Evolutionary conservation across 2,797 vertebrate species (phyloP).

Genomic region (Helicolenus hilgendorfi): DNA sequence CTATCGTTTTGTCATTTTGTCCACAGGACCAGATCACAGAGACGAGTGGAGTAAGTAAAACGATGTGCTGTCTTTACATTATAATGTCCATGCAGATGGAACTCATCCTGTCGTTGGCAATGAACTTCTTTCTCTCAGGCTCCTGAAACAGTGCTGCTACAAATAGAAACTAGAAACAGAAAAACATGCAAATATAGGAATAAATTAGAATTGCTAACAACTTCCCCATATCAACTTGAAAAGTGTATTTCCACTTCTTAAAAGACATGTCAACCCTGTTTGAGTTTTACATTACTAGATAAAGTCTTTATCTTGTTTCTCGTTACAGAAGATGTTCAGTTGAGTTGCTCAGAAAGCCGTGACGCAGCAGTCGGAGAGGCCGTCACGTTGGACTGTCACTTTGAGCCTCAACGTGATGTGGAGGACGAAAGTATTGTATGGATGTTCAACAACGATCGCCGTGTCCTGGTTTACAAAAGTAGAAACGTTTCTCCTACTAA

Average conservation of each 20-base stretch:
- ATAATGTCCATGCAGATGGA: background rate
- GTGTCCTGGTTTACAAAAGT: background rate
- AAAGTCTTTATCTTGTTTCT: background rate
- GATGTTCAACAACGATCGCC: background rate
- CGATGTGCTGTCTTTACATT: background rate
- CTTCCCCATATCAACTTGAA: too few relatives aligned
- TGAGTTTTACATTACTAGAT: background rate
- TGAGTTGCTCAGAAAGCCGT: background rate
- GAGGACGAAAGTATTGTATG: background rate
- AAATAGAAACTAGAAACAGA: too few relatives aligned
- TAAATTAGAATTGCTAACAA: too few relatives aligned
- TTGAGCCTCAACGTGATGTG: background rate
- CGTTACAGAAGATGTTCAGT: background rate
- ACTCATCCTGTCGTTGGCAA: background rate
- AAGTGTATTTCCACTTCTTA: too few relatives aligned
- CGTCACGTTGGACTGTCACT: background rate
- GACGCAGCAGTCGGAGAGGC: background rate
- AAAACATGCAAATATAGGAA: background rate
- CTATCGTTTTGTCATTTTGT: accelerated
- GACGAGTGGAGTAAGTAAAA: background rate
- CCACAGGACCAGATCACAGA: accelerated
- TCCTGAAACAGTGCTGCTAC: too few relatives aligned
- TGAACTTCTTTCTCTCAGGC: too few relatives aligned
- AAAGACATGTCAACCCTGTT: background rate
- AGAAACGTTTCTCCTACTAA: accelerated